Conservation (phyloP, 2,113 vertebrate species). For the Macroglossus sobrinus region DNA sequence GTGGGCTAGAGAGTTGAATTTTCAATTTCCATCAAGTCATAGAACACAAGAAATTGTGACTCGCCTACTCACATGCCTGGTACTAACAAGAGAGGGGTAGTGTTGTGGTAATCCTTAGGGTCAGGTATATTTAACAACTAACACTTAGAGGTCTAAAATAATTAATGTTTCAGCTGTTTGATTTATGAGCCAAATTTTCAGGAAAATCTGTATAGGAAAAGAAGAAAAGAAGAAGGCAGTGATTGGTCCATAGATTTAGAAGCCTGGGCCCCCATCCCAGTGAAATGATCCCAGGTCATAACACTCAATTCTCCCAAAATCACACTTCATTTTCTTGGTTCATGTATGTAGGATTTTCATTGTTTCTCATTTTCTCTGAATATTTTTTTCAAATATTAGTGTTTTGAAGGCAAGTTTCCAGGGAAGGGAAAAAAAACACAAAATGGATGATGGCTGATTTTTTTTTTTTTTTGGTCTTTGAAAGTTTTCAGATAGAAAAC, state of each 20-base stretch:
- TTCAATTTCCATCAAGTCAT: not conserved
- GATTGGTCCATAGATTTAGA: not conserved
- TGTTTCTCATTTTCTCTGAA: not conserved
- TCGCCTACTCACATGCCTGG: not conserved
- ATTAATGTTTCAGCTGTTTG: slow-evolving; percentile 14
- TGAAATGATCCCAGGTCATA: not conserved
- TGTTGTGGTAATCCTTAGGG: not conserved
- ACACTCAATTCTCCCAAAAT: not conserved
- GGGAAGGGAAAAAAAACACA: not conserved
- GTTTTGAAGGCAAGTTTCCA: slow-evolving; percentile 29
- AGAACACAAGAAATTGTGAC: not conserved
- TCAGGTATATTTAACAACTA: not conserved
- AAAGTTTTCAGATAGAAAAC: not conserved
- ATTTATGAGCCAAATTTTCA: not conserved
- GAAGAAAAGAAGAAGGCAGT: not conserved
- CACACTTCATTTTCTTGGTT: slow-evolving; percentile 4
- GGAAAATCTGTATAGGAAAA: not conserved
- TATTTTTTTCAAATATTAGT: not conserved
- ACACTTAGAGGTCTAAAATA: not conserved
- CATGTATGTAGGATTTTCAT: not conserved
- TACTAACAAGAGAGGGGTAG: not conserved
- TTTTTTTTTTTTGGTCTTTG: not conserved
- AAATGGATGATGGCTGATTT: not conserved
- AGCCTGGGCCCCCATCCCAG: not conserved
- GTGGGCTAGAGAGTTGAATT: not conserved